These are phyloP conservation scores for Nymphalis urticae DNA, from an alignment of 2,888 invertebrate genomes.

Conservation along the genomic window DNA sequence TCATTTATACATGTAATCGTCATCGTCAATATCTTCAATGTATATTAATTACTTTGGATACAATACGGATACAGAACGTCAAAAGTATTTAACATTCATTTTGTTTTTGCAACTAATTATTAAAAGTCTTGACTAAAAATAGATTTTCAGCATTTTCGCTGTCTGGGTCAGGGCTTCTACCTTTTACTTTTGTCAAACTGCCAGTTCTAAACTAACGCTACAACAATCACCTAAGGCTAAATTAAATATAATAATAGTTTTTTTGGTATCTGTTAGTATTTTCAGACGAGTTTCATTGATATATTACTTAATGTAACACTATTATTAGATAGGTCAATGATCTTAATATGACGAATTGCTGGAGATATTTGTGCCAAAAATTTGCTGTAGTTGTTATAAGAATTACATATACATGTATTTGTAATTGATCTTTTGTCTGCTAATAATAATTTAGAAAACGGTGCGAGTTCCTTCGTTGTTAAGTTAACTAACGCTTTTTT, in stretches of 20 bases:
- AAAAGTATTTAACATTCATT: background rate
- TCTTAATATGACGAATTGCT: conserved; percentile 20
- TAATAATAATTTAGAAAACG: no score
- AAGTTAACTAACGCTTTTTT: no score
- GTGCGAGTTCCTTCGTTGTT: no score
- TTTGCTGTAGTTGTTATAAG: background rate
- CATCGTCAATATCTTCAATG: no score
- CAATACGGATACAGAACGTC: background rate
- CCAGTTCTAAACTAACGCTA: conserved; percentile 17
- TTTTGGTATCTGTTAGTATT: background rate
- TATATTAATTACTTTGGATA: no score
- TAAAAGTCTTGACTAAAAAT: conserved; percentile 15
- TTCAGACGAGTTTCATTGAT: background rate
- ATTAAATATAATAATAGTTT: conserved; percentile 4
- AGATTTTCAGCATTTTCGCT: conserved; percentile 17
- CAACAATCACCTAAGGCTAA: conserved; percentile 12
- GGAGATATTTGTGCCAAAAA: conserved; percentile 17
- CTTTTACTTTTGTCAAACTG: conserved; percentile 27
- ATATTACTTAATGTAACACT: background rate
- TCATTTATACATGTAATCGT: no score
- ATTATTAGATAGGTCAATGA: conserved; percentile 25
- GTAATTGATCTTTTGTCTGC: no score
- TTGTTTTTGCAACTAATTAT: conserved; percentile 10
- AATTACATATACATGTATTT: background rate
- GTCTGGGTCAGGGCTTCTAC: conserved; percentile 30